Base-by-base conservation (phyloP, 2,888 invertebrate genomes). In the Arrhopalites spinosus region DNA sequence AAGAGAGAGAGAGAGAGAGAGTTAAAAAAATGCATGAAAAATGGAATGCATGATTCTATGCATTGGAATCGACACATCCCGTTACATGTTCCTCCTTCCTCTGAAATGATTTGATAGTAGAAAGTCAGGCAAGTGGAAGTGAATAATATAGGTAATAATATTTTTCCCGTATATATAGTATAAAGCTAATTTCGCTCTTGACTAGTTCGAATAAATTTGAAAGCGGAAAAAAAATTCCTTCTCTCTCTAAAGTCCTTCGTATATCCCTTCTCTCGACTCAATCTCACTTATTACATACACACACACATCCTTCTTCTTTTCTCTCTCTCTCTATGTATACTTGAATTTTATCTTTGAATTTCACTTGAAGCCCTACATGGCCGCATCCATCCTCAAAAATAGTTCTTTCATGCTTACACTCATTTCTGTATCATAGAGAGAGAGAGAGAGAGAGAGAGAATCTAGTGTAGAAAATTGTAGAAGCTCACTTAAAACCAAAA, bases 111-210 rank as follows among this genome's bases (percentile, higher is more conserved):
- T 77, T 77, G 72, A 77, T 77, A 74, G 74, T 67, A 74, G 78
- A 77, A 77, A 80, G 76, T 79, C 81, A 81, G 47, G 77, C 79
- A 78, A 80, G 82, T 81, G 82, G 82, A 82, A 82, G 81, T 82
- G 82, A 81, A 81, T 80, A 82, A 82, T 81, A 81, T 79, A 80
- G 76, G 78, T 80, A 82, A 81, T 81, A 80, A 82, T 81, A 82
- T 81, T 81, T 56, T 82, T 72, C 73, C 79, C 79, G 78, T 77
- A 79, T 27, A 59, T 59, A 59, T 3, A 3, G 11, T 36, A 3
- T 77, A 80, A 81, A 81, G 78, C 80, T 79, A 80, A 82, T 82
- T 82, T 82, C 81, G 78, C 78, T 78, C 81, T 79, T 81, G 80
- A 82, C 80, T 81, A 78, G 80, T 79, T 81, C 78, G 75, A 53